A percentile compares a stretch with the other conserved stretches of the same genome.
phyloP scores from a whole-genome alignment of 92 coral and sea anemone species.

The Heteractis magnifica region DNA sequence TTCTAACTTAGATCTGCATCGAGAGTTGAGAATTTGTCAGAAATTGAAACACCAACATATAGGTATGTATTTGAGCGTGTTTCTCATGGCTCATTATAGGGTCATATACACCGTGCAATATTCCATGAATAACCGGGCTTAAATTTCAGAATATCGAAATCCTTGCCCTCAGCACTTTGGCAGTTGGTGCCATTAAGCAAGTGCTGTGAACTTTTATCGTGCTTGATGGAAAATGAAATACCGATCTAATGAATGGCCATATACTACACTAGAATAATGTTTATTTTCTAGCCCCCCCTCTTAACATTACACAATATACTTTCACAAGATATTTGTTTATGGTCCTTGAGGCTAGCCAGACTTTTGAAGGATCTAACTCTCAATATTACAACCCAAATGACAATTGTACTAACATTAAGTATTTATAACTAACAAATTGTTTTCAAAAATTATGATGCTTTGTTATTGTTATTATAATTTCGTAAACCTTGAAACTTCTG shows the following conservation, averaged over 20 bases:
- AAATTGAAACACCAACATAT: slow-evolving; percentile 89
- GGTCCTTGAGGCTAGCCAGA: background rate
- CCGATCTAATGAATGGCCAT: too few species aligned
- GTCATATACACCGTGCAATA: slow-evolving; percentile 16
- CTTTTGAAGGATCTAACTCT: background rate
- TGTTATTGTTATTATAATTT: background rate
- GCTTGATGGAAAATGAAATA: background rate
- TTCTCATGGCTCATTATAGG: background rate
- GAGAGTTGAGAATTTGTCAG: slow-evolving; percentile 94
- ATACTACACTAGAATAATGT: too few species aligned
- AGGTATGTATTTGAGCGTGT: slow-evolving; percentile 59
- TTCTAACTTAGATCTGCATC: slow-evolving; percentile 71
- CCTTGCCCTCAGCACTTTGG: background rate
- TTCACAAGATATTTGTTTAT: background rate
- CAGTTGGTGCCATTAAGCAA: background rate
- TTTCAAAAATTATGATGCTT: background rate
- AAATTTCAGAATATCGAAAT: slow-evolving; percentile 1
- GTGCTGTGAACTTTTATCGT: background rate
- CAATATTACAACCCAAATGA: background rate
- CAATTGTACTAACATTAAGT: background rate
- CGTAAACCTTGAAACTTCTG: background rate
- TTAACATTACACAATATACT: background rate
- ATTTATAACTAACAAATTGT: background rate
- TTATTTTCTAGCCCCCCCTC: background rate
- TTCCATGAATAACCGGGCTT: slow-evolving; percentile 8